phyloP scores from a whole-genome alignment of 2,113 vertebrate genomes.

The Nothocercus julius region DNA sequence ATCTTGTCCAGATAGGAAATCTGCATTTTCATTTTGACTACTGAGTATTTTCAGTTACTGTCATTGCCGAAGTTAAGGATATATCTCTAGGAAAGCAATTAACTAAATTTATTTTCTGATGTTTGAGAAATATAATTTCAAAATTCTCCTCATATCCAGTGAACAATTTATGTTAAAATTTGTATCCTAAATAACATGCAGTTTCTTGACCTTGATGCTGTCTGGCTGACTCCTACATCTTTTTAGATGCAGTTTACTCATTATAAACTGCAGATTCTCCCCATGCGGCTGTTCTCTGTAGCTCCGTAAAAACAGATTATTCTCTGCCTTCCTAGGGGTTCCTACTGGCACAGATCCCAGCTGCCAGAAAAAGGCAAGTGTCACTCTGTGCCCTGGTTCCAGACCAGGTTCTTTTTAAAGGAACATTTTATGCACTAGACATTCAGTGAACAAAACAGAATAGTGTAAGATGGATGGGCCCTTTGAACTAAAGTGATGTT shows the following conservation, averaged over 20 bases:
- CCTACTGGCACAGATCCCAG: background rate
- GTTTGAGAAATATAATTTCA: background rate
- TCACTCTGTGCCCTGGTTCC: background rate
- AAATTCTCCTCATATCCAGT: background rate
- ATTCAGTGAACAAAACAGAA: background rate
- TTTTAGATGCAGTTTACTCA: background rate
- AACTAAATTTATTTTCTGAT: background rate
- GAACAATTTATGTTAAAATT: background rate
- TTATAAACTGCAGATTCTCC: background rate
- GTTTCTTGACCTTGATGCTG: background rate
- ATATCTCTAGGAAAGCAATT: background rate
- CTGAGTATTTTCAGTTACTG: background rate
- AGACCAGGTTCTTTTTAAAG: background rate
- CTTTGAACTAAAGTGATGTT: background rate
- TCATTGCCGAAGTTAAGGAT: background rate
- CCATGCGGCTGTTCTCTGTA: background rate
- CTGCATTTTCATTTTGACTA: background rate
- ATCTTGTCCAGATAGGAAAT: background rate
- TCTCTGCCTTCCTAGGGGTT: background rate
- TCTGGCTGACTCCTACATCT: background rate
- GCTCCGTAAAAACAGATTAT: background rate
- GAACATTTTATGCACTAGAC: background rate
- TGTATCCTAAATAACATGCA: background rate
- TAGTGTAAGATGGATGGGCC: fast-evolving
- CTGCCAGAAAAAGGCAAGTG: background rate